Evolutionary conservation across 2,113 vertebrate genomes (phyloP), one percentile per base, ranked within the genome.

Genomic region (Chascanopsetta lugubris): DNA sequence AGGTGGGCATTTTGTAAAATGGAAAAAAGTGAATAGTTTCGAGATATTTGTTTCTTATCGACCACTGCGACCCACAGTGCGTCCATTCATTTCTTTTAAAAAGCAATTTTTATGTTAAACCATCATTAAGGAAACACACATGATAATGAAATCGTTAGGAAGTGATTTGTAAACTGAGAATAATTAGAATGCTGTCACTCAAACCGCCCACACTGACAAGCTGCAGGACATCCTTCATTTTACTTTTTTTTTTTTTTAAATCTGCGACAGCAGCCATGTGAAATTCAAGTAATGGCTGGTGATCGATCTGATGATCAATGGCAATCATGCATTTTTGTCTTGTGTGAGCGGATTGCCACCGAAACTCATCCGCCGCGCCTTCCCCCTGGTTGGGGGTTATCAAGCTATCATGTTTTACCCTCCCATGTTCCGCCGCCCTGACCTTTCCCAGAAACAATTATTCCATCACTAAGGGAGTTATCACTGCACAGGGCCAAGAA

Each of bases 1-100:
- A 91, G 90, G 88, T 90, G 86, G 82, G 79, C 61, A 82, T 86
- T n/a, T 80, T 90, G 90, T 86, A 62, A 76, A 77, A 75, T 78
- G 75, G 58, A 69, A 63, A 55, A 77, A 85, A 73, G 74, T 50
- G 70, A 84, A 18, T 18, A 49, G 82, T 71, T 61, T 75, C 63
- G 67, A 85, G 84, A 91, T 79, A 50, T 58, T 24, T 73, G 25
- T 54, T 72, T 80, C 40, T 65, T 74, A 79, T 27, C 47, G 25
- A 32, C 36, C 63, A 75, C 87, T 84, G 80, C 75, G 29, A 65
- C 25, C n/a, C n/a, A 62, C 21, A 27, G 61, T 70, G 63, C 72
- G 65, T 61, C 63, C 59, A 80, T 77, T 75, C 46, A 63, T 60
- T 66, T 42, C 46, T 20, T 11, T n/a, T n/a, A n/a, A n/a, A 61